phyloP scores from a whole-genome alignment of 1,140 invertebrate genomes.

The Halesus radiatus region DNA sequence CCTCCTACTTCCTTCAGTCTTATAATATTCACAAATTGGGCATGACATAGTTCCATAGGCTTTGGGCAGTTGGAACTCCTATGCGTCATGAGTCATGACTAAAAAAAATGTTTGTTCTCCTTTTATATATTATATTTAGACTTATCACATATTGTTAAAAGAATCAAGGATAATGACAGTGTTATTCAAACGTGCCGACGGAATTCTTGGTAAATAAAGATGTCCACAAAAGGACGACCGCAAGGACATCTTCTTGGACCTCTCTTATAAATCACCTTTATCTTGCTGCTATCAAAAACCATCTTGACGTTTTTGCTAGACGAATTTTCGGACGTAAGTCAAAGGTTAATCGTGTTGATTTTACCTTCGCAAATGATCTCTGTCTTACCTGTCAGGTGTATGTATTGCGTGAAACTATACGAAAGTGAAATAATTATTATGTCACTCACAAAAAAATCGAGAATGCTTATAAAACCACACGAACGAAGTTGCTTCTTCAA shows the following conservation, averaged over 20 bases:
- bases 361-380: not conserved
- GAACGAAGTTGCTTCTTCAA: no score
- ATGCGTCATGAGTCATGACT: no score
- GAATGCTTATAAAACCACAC: no score
- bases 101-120: no score
- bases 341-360: conserved; percentile 17
- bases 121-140: no score
- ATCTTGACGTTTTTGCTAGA: not conserved
- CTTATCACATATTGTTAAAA: no score
- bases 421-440: not conserved
- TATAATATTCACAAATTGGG: no score
- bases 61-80: no score
- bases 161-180: not conserved
- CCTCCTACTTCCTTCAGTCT: no score
- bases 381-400: not conserved
- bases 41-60: no score
- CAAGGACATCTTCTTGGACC: not conserved
- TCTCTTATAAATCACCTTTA: not conserved
- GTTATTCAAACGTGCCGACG: not conserved
- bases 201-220: not conserved
- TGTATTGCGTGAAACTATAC: not conserved
- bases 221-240: not conserved
- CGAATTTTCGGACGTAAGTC: conserved; percentile 2
- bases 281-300: not conserved
- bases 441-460: no score